Evolutionary conservation across 92 coral and sea anemone species (phyloP), one percentile per base, ranked within the genome.

Genomic region (Scolanthus callimorphus): DNA sequence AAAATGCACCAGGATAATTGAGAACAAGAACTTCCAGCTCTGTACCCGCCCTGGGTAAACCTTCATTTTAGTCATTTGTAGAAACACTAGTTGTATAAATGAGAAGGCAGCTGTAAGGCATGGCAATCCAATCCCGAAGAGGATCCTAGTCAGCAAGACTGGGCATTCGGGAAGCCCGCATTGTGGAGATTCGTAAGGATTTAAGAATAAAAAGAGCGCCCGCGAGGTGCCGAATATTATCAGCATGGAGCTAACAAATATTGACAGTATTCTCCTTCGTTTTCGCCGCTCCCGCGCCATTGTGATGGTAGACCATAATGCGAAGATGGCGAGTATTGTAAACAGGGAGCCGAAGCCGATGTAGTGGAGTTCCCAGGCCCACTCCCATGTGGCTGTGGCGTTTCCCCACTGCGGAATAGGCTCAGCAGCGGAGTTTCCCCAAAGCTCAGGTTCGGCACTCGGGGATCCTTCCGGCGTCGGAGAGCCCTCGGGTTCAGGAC

Each of bases 161-260:
- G 90, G 84, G 37, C 96, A 87, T 43, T 1, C 12, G 25, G 96
- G 73, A 0, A 78, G 20, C 67, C 78, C 39, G 72, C 96, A 87
- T 60, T 87, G 90, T 41, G 81, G 56, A n/a, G 96, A 68, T 70
- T 87, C 96, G 64, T 87, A 87, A 19, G 96, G 96, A 79, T 87
- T 87, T 51, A 87, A 65, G 20, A 87, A 83, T 25, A 87, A 60
- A 63, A 77, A 87, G 55, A 83, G 34, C 22, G 70, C 86, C 25
- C 96, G 62, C 4, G 90, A 68, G 31, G 60, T 0, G 23, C 96
- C 96, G 9, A 87, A 63, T 15, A 65, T 49, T 24, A 73, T 3
- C 24, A 87, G 60, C 28, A 87, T 65, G 41, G 53, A 39, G 27
- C 78, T 57, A 26, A 82, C 55, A 13, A 68, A 76, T 23, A 78